A percentile compares a stretch with the other conserved stretches of the same genome.
These are phyloP conservation scores for Drosophila stalkeri DNA, from an alignment of 2,888 invertebrate species.

Conservation along the genomic window DNA sequence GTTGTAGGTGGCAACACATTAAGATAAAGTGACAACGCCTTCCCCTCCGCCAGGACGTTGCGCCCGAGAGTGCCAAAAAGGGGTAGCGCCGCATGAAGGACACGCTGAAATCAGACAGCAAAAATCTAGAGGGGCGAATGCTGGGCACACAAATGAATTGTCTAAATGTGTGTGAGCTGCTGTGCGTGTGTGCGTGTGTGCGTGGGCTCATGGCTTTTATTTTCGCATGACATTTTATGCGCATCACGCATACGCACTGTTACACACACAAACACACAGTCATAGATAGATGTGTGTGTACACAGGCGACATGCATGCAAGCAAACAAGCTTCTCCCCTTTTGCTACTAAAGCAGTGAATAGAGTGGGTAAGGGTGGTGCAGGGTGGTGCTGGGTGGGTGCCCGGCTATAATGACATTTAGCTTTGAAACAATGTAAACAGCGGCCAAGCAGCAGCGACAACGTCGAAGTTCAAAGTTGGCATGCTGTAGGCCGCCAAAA, in stretches of 20 bases:
- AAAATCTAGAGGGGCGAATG: slow-evolving; percentile 43
- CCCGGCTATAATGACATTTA: slow-evolving; percentile 76
- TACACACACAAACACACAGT: slow-evolving; percentile 54
- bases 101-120: slow-evolving; percentile 73
- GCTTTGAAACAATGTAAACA: slow-evolving; percentile 81
- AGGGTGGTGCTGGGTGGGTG: background rate
- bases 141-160: slow-evolving; percentile 76
- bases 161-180: slow-evolving; percentile 29
- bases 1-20: slow-evolving; percentile 82
- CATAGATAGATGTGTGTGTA: slow-evolving; percentile 61
- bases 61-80: slow-evolving; percentile 62
- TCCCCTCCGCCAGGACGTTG: slow-evolving; percentile 45
- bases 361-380: background rate
- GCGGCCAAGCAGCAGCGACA: slow-evolving; percentile 41
- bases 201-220: slow-evolving; percentile 63
- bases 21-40: slow-evolving; percentile 82
- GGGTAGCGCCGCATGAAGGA: slow-evolving; percentile 70
- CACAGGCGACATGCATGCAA: slow-evolving; percentile 65
- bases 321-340: slow-evolving; percentile 68
- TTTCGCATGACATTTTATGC: slow-evolving; percentile 78
- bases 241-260: slow-evolving; percentile 79
- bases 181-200: background rate
- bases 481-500: slow-evolving; percentile 70
- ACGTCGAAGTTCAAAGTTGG: slow-evolving; percentile 76
- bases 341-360: slow-evolving; percentile 63